Evolutionary conservation across 2,113 vertebrate species (phyloP).

Genomic region (Percina caprodes): DNA sequence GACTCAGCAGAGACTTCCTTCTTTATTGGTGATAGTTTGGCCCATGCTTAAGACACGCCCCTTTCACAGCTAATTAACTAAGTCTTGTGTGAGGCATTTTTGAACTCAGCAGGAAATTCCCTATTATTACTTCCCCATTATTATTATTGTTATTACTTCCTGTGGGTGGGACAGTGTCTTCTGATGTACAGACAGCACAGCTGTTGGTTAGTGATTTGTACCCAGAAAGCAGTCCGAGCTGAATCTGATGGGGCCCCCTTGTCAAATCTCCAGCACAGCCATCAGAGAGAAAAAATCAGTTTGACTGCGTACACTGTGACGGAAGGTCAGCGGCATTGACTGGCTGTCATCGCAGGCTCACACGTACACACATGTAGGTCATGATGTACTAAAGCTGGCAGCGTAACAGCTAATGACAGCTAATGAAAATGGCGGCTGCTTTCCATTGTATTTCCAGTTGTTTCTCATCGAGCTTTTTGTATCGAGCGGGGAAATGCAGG

Average conservation of each 20-base stretch:
- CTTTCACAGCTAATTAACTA: no score
- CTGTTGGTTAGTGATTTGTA: neutral
- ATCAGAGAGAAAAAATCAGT: neutral
- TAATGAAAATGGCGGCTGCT: neutral
- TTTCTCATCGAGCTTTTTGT: neutral
- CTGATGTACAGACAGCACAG: neutral
- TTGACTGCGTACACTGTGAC: rapidly evolving
- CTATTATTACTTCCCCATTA: no score
- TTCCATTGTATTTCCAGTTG: neutral
- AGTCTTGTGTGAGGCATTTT: no score
- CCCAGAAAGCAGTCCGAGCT: neutral
- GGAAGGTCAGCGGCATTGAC: constrained; percentile 15
- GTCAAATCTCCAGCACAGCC: neutral
- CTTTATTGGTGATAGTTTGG: no score
- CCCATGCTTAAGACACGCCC: no score
- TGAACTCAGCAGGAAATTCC: no score
- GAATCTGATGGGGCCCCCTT: neutral
- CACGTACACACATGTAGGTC: constrained; percentile 37
- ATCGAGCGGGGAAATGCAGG: neutral
- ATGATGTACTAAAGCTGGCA: constrained; percentile 24
- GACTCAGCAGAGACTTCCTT: no score
- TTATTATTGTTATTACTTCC: neutral
- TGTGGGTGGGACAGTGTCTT: neutral
- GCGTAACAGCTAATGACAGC: neutral
- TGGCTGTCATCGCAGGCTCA: neutral